Conservation (phyloP, 2,797 vertebrate species). For the Bradypus variegatus region DNA sequence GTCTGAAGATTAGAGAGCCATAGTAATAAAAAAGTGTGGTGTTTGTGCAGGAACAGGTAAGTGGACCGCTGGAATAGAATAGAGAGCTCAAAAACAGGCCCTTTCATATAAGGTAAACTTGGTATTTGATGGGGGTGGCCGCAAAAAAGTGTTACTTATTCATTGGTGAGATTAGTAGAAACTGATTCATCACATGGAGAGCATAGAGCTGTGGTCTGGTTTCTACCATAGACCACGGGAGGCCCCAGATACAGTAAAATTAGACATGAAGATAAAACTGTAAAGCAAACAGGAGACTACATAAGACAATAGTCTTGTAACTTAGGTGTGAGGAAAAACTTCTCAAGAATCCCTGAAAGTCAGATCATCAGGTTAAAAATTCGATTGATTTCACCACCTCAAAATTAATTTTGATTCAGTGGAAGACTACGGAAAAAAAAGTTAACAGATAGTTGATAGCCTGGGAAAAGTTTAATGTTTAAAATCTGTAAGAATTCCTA, state of each 20-base stretch:
- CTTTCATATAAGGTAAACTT: background rate
- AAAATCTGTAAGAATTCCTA: background rate
- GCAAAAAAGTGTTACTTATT: background rate
- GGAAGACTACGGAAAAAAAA: background rate
- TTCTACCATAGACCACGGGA: fast-evolving
- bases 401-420: background rate
- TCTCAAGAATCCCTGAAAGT: background rate
- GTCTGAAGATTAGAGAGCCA: background rate
- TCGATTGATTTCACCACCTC: background rate
- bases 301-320: background rate
- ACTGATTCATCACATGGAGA: background rate
- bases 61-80: background rate
- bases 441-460: background rate
- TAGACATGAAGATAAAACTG: background rate
- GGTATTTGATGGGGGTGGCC: background rate
- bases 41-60: background rate
- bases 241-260: background rate
- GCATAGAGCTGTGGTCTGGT: background rate
- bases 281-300: background rate
- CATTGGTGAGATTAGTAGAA: background rate
- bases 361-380: background rate
- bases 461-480: background rate
- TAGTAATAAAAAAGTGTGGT: background rate
- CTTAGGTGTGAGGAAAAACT: background rate
- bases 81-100: background rate